Conservation (phyloP, 2,113 vertebrate species). For the Notothenia rossii region DNA sequence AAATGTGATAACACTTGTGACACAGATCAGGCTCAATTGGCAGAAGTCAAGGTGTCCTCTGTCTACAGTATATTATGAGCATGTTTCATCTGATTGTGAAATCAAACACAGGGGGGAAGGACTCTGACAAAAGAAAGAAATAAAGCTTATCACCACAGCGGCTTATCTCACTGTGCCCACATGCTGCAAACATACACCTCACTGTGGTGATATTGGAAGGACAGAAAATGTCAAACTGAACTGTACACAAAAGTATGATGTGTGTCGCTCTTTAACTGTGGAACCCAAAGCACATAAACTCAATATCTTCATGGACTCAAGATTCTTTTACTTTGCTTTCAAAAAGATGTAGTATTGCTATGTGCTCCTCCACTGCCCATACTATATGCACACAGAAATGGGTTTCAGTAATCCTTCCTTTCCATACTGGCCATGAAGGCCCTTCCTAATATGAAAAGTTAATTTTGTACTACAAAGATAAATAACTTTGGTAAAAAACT, state of each 20-base stretch:
- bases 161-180: constrained; percentile 28
- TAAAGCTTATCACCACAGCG: constrained; percentile 38
- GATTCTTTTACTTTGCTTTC: too few species aligned
- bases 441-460: too few species aligned
- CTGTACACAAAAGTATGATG: not conserved
- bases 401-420: too few species aligned
- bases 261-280: not conserved
- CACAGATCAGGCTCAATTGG: not conserved
- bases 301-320: too few species aligned
- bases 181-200: constrained; percentile 30
- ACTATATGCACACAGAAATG: too few species aligned
- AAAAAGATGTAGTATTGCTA: too few species aligned
- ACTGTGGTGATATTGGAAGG: constrained; percentile 9
- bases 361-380: too few species aligned
- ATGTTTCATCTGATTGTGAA: constrained; percentile 47
- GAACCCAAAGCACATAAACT: not conserved
- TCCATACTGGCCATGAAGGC: too few species aligned
- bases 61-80: constrained; percentile 3
- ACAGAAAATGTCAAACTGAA: constrained; percentile 32
- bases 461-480: too few species aligned
- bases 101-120: constrained; percentile 19
- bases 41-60: constrained; percentile 53
- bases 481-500: too few species aligned
- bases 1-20: not conserved
- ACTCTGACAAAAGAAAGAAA: not conserved